A percentile compares a stretch with the other conserved stretches of the same genome.
phyloP scores from a whole-genome alignment of 2,888 invertebrate species.

The Erebia epiphron region DNA sequence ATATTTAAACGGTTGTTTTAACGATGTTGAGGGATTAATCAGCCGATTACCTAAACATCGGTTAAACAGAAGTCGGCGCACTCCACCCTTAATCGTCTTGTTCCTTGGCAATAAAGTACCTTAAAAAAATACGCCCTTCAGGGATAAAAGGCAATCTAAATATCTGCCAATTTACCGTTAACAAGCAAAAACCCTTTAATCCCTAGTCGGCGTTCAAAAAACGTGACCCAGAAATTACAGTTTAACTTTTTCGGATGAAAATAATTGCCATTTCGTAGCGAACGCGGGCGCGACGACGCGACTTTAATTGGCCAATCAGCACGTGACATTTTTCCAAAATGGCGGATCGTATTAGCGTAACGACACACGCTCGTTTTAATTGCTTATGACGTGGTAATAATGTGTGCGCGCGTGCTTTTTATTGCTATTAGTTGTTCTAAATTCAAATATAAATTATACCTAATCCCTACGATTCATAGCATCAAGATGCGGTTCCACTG shows the following conservation, averaged over 20 bases:
- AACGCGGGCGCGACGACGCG: slow-evolving; percentile 36
- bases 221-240: slow-evolving; percentile 34
- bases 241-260: slow-evolving; percentile 38
- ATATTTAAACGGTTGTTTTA: too few relatives aligned
- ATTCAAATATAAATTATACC: too few relatives aligned
- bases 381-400: slow-evolving; percentile 36
- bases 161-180: slow-evolving; percentile 33
- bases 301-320: slow-evolving; percentile 50
- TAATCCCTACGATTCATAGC: too few relatives aligned
- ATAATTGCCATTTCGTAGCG: slow-evolving; percentile 38
- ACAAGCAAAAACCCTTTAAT: slow-evolving; percentile 36
- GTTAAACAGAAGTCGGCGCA: too few relatives aligned
- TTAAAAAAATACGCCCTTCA: too few relatives aligned
- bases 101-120: too few relatives aligned
- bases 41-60: too few relatives aligned
- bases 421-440: slow-evolving; percentile 1
- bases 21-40: too few relatives aligned
- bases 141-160: slow-evolving; percentile 17
- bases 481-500: too few relatives aligned
- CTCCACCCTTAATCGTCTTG: too few relatives aligned
- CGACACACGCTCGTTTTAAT: slow-evolving; percentile 39
- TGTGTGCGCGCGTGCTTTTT: slow-evolving; percentile 24
- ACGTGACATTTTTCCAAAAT: slow-evolving; percentile 46
- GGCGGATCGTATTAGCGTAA: slow-evolving; percentile 42
- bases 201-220: slow-evolving; percentile 30